These are phyloP conservation scores for Machimus rusticus DNA, from an alignment of 2,888 invertebrate species.

Conservation along the genomic window DNA sequence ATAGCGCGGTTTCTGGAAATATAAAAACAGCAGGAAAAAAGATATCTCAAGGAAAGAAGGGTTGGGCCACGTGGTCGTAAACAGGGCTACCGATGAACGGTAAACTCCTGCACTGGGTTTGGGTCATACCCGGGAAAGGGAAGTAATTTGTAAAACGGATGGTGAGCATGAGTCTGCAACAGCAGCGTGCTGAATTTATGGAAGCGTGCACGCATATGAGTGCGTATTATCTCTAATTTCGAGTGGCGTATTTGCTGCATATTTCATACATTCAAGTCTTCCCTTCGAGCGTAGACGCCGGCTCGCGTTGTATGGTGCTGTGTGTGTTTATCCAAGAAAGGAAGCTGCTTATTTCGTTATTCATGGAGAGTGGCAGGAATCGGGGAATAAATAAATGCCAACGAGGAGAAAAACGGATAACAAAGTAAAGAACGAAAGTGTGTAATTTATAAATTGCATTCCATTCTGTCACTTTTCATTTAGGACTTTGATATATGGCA, in stretches of 20 bases:
- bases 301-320: background rate
- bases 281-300: background rate
- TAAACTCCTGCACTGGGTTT: background rate
- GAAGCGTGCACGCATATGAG: slow-evolving; percentile 38
- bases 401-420: slow-evolving; percentile 44
- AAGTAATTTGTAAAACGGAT: background rate
- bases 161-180: background rate
- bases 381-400: slow-evolving; percentile 42
- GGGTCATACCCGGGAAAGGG: background rate
- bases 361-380: slow-evolving; percentile 26
- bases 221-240: slow-evolving; percentile 40
- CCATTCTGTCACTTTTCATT: slow-evolving; percentile 58
- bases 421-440: slow-evolving; percentile 49
- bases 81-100: background rate
- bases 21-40: background rate
- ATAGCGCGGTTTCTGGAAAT: background rate
- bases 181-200: slow-evolving; percentile 17
- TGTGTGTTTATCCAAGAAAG: background rate
- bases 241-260: slow-evolving; percentile 39
- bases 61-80: background rate
- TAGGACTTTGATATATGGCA: slow-evolving; percentile 56
- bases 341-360: slow-evolving; percentile 40
- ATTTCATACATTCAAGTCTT: slow-evolving; percentile 35
- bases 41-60: background rate
- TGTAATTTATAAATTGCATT: slow-evolving; percentile 61